phyloP scores from a whole-genome alignment of 2,888 invertebrate species.

The Asteroscopus sphinx region DNA sequence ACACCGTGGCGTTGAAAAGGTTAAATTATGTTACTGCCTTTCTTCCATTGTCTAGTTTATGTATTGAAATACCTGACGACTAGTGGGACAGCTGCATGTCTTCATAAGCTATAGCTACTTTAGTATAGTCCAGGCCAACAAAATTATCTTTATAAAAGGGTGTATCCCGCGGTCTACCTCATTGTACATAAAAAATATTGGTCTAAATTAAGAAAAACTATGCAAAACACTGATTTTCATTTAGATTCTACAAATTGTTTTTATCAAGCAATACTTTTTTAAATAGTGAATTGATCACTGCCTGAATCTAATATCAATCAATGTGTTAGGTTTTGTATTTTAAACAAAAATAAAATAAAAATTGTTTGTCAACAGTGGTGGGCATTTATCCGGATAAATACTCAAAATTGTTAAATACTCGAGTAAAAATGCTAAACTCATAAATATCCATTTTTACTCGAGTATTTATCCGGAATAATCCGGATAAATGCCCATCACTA shows the following conservation, averaged over 20 bases:
- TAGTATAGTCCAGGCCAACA: conserved; percentile 74
- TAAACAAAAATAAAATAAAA: conserved; percentile 45
- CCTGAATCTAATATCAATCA: conserved; percentile 70
- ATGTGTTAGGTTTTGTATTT: conserved; percentile 57
- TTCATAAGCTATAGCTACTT: conserved; percentile 50
- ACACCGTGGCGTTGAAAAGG: too few species aligned
- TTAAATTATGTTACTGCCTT: neutral
- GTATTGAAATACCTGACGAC: conserved; percentile 3
- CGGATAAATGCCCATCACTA: too few species aligned
- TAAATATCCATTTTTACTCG: too few species aligned
- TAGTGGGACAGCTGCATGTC: conserved; percentile 49
- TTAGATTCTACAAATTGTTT: conserved; percentile 70
- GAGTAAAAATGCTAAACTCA: too few species aligned
- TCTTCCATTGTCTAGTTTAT: neutral
- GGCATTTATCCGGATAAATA: too few species aligned
- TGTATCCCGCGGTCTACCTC: conserved; percentile 85
- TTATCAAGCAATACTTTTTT: conserved; percentile 81
- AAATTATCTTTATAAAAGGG: conserved; percentile 78
- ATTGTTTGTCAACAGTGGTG: too few species aligned
- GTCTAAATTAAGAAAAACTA: conserved; percentile 81
- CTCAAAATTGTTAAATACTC: too few species aligned
- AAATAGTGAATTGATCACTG: conserved; percentile 70
- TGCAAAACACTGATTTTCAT: conserved; percentile 74
- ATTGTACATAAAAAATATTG: conserved; percentile 86
- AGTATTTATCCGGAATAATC: too few species aligned